These are phyloP conservation scores for Centruroides sculpturatus DNA, from an alignment of 1,140 invertebrate species.

Conservation along the genomic window DNA sequence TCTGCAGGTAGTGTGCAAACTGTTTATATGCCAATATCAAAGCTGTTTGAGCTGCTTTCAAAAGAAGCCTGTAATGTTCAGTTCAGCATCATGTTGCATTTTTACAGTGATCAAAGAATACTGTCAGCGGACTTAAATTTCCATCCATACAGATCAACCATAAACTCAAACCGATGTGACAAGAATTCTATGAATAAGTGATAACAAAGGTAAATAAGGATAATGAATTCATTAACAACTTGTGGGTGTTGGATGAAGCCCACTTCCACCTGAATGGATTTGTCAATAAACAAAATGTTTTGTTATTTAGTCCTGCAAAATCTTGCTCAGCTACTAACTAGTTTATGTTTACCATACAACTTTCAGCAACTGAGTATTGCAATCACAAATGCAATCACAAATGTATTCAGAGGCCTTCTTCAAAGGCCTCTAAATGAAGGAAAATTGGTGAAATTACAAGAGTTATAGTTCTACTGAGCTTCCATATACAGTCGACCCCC, in stretches of 20 bases:
- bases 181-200: neutral
- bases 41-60: neutral
- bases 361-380: no score
- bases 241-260: conserved; percentile 1
- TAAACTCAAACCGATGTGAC: no score
- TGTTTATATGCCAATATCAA: neutral
- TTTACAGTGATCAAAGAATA: neutral
- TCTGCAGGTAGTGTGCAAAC: neutral
- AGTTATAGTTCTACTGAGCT: no score
- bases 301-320: neutral
- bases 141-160: no score
- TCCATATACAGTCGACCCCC: no score
- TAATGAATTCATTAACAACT: neutral
- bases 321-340: no score
- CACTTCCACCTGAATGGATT: neutral
- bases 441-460: no score
- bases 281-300: conserved; percentile 6
- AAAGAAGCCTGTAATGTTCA: neutral
- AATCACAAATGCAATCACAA: no score
- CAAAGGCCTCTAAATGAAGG: no score
- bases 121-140: neutral
- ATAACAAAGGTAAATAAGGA: neutral
- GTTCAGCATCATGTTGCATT: neutral
- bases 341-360: no score
- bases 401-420: no score